phyloP scores from a whole-genome alignment of 2,888 invertebrate genomes.

The Thyatira batis region DNA sequence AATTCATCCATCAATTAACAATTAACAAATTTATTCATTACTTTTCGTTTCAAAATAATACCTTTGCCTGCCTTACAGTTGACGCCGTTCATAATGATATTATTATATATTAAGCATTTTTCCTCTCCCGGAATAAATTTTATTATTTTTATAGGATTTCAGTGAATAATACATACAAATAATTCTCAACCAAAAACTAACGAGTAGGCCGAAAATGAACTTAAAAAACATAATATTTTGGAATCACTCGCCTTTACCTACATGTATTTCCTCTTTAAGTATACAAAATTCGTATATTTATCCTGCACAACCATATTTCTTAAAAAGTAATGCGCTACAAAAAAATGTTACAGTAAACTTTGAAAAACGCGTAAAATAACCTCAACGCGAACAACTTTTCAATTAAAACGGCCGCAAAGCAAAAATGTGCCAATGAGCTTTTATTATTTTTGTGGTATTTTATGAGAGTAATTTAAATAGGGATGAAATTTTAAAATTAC shows the following conservation, averaged over 20 bases:
- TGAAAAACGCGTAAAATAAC: neutral
- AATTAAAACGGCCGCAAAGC: neutral
- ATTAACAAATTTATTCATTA: constrained; percentile 20
- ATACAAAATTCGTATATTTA: too few relatives aligned
- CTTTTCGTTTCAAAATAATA: constrained; percentile 9
- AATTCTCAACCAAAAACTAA: too few relatives aligned
- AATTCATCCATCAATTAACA: constrained; percentile 9
- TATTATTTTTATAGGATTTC: too few relatives aligned
- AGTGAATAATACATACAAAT: too few relatives aligned
- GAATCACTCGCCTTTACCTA: too few relatives aligned
- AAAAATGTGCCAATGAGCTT: neutral
- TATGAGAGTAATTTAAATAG: neutral
- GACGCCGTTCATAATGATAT: neutral
- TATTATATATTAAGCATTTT: too few relatives aligned
- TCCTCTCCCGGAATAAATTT: too few relatives aligned
- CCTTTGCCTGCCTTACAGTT: constrained; percentile 2
- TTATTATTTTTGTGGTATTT: neutral
- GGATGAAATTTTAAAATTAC: neutral
- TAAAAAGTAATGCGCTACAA: neutral
- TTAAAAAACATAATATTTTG: too few relatives aligned
- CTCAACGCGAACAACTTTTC: neutral
- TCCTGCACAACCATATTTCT: neutral
- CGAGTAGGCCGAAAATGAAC: too few relatives aligned
- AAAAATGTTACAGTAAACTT: neutral
- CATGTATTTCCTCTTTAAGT: too few relatives aligned